These are phyloP conservation scores for Glyphotaelius pellucidus DNA, from an alignment of 2,888 invertebrate species.

Conservation along the genomic window DNA sequence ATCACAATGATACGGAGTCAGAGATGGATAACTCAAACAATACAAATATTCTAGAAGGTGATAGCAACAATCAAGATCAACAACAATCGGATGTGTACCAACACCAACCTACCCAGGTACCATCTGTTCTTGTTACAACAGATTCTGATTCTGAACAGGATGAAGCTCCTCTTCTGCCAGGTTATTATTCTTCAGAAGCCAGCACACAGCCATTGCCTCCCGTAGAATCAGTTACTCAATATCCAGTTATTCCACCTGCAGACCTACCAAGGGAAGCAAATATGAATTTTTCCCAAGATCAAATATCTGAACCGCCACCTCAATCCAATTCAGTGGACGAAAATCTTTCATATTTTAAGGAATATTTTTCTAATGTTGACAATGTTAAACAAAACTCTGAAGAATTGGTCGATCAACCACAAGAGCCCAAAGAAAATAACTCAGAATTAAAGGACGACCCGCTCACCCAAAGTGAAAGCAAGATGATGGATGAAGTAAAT, in stretches of 20 bases:
- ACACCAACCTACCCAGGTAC: background rate
- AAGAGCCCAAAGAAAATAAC: constrained; percentile 29
- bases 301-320: constrained; percentile 7
- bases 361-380: background rate
- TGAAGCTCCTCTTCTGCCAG: constrained; percentile 17
- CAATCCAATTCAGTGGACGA: background rate
- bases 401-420: constrained; percentile 19
- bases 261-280: background rate
- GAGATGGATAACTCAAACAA: constrained; percentile 22
- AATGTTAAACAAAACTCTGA: constrained; percentile 2
- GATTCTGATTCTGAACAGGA: background rate
- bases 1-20: background rate
- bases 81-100: background rate
- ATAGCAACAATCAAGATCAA: background rate
- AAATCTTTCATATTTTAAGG: constrained; percentile 13
- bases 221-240: background rate
- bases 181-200: background rate
- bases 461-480: constrained; percentile 25
- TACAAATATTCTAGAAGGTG: constrained; percentile 29
- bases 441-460: constrained; percentile 30
- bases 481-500: constrained; percentile 31
- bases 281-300: background rate
- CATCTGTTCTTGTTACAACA: background rate
- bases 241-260: constrained; percentile 2
- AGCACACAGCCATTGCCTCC: constrained; percentile 4